Evolutionary conservation across 2,113 vertebrate genomes (phyloP), one percentile per base, ranked within the genome.

Genomic region (Azemiops feae): DNA sequence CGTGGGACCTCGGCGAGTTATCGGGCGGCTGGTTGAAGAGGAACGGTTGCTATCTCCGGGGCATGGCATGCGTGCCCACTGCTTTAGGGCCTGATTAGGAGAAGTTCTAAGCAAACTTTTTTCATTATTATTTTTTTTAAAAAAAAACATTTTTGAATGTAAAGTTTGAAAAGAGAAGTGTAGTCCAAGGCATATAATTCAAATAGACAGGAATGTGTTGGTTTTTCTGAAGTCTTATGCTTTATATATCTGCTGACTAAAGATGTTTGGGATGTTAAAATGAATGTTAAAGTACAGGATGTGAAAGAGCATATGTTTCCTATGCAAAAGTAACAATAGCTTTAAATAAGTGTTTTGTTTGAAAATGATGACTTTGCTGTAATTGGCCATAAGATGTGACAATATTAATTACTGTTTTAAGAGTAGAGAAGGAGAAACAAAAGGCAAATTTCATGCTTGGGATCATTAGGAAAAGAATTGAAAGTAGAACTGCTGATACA

Each of bases 281-380:
- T 91, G 43, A 81, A 90, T 97, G 95, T 94, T 91, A 81, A 22
- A 47, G 57, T 95, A 91, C 91, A 95, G 93, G 92, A 74, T 88
- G 92, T 94, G 54, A 94, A 0, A 69, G 2, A 0, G 0, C 88
- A 90, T 94, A 0, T 89, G 90, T 95, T 97, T 97, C 95, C 95
- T 97, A 94, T 95, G 95, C 93, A 95, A 93, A 87, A 94, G 89
- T 89, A 92, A 86, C 93, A 90, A 0, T 95, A n/a, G 5, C 6
- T 54, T 54, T 88, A 34, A 91, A 60, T 54, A 91, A 81, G 27
- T 55, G 86, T 94, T 96, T 95, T 93, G 92, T 94, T 94, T 92
- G 93, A 95, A 94, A 95, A 92, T 92, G 7, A 92, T 95, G 91
- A 93, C 92, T 57, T 69, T 96, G 89, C 20, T 90, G 8, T 90